These are phyloP conservation scores for Eurosta solidaginis DNA, from an alignment of 1,140 invertebrate species.

Conservation along the genomic window DNA sequence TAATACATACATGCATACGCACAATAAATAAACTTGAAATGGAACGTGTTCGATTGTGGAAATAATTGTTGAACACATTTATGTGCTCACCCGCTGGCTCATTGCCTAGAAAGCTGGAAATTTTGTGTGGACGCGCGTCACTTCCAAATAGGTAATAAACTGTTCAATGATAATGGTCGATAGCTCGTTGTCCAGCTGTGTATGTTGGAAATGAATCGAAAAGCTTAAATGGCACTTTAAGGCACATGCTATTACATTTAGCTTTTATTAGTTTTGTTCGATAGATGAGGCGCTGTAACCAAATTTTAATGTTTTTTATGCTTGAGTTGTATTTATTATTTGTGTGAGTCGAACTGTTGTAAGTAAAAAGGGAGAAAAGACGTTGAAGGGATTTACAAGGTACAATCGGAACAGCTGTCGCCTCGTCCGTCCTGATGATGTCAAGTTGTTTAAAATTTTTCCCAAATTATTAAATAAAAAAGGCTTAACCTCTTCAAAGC, in stretches of 20 bases:
- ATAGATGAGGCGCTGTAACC: neutral
- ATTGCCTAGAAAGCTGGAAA: neutral
- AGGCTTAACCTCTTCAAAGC: too few relatives aligned
- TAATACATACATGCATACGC: neutral
- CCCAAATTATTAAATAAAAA: too few relatives aligned
- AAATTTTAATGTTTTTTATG: neutral
- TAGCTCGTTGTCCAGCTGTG: neutral
- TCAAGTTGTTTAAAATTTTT: too few relatives aligned
- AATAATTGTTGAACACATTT: conserved; percentile 7
- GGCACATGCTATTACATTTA: neutral
- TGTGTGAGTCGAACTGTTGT: too few relatives aligned
- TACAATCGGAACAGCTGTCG: too few relatives aligned
- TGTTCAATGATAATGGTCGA: neutral
- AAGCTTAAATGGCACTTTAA: neutral
- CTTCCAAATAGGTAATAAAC: neutral
- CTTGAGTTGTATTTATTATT: neutral
- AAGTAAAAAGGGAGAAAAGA: too few relatives aligned
- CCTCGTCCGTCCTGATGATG: too few relatives aligned
- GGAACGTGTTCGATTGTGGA: neutral
- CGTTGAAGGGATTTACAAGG: too few relatives aligned
- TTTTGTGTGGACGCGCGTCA: neutral
- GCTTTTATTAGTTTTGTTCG: neutral
- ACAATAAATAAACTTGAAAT: neutral
- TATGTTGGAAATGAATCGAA: neutral
- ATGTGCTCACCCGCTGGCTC: neutral